Evolutionary conservation across 2,888 invertebrate genomes (phyloP).

Genomic region (Entomobrya proxima): DNA sequence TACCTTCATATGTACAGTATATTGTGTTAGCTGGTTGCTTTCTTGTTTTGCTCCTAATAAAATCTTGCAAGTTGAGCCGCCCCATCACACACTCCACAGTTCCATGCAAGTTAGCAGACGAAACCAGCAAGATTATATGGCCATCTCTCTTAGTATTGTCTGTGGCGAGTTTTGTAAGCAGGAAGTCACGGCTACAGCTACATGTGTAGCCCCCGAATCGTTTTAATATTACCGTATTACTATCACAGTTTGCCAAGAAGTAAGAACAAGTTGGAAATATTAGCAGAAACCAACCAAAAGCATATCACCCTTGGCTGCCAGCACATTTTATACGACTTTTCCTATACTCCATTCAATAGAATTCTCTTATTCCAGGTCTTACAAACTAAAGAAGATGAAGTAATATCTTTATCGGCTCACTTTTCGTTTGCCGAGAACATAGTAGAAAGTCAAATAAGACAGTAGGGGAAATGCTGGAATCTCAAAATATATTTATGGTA

Average conservation of each 20-base stretch:
- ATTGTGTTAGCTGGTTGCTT: conserved; percentile 4
- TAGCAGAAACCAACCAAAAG: conserved; percentile 10
- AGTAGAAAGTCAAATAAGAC: not conserved
- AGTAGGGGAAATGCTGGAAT: not conserved
- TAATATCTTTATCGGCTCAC: conserved; percentile 13
- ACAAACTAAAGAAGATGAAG: not conserved
- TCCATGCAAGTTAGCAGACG: not conserved
- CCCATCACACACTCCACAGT: conserved; percentile 12
- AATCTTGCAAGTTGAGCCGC: conserved; percentile 24
- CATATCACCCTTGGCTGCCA: too few species aligned
- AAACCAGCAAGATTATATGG: conserved; percentile 9
- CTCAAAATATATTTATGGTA: not conserved
- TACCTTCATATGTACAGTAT: not conserved
- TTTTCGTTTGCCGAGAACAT: not conserved
- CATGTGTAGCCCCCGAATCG: conserved; percentile 9
- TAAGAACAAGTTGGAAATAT: conserved; percentile 20
- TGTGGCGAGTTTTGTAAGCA: conserved; percentile 30
- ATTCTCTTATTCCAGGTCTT: conserved; percentile 4
- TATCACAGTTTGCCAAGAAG: conserved; percentile 36
- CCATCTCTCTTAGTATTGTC: not conserved
- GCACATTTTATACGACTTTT: not conserved
- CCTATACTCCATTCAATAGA: conserved; percentile 1
- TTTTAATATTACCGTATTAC: conserved; percentile 20
- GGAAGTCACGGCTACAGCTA: conserved; percentile 36
- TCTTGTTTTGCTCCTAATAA: conserved; percentile 28